Percentiles rank a stretch among this genome's conserved stretches.
These are phyloP conservation scores for Neopelma chrysocephalum DNA, from an alignment of 2,797 vertebrate genomes.

Conservation along the genomic window DNA sequence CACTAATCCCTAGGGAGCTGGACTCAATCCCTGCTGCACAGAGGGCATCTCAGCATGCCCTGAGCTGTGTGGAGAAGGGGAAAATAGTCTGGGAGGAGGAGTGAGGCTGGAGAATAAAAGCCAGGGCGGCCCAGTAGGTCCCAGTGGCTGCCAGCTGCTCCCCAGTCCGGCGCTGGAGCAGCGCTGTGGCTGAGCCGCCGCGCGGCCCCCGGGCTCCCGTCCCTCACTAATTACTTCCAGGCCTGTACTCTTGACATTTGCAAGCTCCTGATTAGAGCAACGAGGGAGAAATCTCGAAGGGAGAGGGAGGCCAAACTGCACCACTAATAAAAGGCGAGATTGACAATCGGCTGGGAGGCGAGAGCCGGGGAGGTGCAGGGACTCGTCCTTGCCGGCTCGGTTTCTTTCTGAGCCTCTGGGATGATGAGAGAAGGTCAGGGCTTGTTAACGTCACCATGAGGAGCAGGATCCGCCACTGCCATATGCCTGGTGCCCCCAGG, in stretches of 20 bases:
- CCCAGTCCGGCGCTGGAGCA: not conserved
- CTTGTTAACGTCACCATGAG: constrained; percentile 63
- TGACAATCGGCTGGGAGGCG: constrained; percentile 34
- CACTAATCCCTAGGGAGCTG: not conserved
- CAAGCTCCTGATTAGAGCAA: constrained; percentile 66
- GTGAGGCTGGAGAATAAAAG: not conserved
- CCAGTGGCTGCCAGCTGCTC: not conserved
- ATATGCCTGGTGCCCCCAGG: constrained; percentile 51
- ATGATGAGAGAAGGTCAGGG: constrained; percentile 65
- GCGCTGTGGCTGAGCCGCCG: not conserved
- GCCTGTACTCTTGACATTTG: constrained; percentile 63
- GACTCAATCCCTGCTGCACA: not conserved
- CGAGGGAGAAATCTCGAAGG: constrained; percentile 47
- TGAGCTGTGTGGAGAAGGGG: not conserved
- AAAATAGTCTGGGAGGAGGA: not conserved
- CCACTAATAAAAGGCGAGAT: constrained; percentile 49
- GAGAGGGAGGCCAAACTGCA: constrained; percentile 38
- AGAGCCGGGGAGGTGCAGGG: not conserved
- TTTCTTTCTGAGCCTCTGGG: constrained; percentile 51
- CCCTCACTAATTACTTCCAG: constrained; percentile 62
- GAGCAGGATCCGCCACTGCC: constrained; percentile 21
- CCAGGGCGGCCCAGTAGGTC: accelerated
- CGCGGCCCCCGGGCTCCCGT: accelerated
- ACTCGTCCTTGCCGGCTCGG: constrained; percentile 38
- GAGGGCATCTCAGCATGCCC: not conserved